These are phyloP conservation scores for Rhabdomys dilectus DNA, from an alignment of 2,113 vertebrate species.

Conservation along the genomic window DNA sequence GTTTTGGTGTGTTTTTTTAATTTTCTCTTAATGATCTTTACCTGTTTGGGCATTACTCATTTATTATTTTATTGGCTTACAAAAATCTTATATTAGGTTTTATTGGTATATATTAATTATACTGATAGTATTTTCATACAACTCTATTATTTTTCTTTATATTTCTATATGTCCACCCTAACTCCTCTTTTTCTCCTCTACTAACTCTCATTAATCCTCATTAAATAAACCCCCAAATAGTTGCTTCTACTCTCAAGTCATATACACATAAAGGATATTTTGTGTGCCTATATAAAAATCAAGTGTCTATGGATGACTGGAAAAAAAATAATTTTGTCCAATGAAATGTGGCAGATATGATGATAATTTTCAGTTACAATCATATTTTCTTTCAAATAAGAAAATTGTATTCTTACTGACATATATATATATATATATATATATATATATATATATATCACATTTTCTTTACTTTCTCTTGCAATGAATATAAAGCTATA, in stretches of 20 bases:
- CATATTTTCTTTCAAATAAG: background rate
- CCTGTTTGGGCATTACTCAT: background rate
- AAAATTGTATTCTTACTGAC: background rate
- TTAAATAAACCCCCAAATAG: background rate
- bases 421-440: background rate
- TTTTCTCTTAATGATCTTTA: background rate
- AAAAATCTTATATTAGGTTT: background rate
- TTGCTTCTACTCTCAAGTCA: background rate
- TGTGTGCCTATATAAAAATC: background rate
- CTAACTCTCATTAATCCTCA: background rate
- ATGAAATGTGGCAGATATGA: background rate
- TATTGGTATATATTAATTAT: background rate
- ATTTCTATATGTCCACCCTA: too few species aligned
- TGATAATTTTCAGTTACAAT: background rate
- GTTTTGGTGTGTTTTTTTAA: too few species aligned
- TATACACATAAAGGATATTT: background rate
- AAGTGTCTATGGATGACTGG: background rate
- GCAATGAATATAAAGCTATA: background rate
- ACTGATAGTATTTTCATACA: background rate
- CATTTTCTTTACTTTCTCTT: background rate
- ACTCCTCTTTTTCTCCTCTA: background rate
- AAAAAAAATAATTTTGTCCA: background rate
- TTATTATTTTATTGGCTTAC: background rate
- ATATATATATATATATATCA: background rate
- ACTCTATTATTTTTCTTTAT: background rate